A percentile compares a stretch with the other conserved stretches of the same genome.
These are phyloP conservation scores for Ormyrus thymus DNA, from an alignment of 2,888 invertebrate genomes.

Conservation along the genomic window DNA sequence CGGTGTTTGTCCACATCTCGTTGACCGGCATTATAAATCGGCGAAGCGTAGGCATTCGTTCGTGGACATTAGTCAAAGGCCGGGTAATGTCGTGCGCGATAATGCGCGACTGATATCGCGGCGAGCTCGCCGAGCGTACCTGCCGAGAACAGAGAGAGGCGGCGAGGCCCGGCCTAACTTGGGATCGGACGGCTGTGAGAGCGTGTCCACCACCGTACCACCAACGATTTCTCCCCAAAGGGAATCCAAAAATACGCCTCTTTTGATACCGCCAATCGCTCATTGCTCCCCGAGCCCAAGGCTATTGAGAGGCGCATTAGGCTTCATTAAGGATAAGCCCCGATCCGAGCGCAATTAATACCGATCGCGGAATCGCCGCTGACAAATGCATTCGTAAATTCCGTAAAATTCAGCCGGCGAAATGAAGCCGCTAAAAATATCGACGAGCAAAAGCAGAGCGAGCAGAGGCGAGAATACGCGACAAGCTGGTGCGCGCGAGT, in stretches of 20 bases:
- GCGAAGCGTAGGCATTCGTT: conserved; percentile 74
- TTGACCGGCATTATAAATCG: conserved; percentile 75
- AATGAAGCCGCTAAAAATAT: background rate
- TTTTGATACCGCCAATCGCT: conserved; percentile 17
- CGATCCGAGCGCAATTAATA: background rate
- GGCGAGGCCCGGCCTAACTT: conserved; percentile 7
- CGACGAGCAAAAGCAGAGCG: background rate
- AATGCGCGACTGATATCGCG: conserved; percentile 73
- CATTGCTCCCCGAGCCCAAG: background rate
- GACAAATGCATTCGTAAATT: background rate
- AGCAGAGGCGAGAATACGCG: background rate
- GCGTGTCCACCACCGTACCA: conserved; percentile 30
- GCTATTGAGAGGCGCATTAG: conserved; percentile 5
- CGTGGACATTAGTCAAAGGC: conserved; percentile 75
- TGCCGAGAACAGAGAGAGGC: conserved; percentile 47
- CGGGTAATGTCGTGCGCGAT: conserved; percentile 72
- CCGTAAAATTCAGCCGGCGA: background rate
- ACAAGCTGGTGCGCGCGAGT: conserved; percentile 33
- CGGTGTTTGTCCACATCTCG: conserved; percentile 74
- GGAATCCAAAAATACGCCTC: background rate
- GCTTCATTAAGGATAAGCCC: conserved; percentile 14
- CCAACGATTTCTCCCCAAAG: conserved; percentile 44
- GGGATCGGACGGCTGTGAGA: conserved; percentile 58
- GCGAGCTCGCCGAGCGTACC: conserved; percentile 51
- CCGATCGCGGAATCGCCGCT: background rate